These are phyloP conservation scores for Halcyon smyrnensis DNA, from an alignment of 2,797 vertebrate genomes.

Conservation along the genomic window DNA sequence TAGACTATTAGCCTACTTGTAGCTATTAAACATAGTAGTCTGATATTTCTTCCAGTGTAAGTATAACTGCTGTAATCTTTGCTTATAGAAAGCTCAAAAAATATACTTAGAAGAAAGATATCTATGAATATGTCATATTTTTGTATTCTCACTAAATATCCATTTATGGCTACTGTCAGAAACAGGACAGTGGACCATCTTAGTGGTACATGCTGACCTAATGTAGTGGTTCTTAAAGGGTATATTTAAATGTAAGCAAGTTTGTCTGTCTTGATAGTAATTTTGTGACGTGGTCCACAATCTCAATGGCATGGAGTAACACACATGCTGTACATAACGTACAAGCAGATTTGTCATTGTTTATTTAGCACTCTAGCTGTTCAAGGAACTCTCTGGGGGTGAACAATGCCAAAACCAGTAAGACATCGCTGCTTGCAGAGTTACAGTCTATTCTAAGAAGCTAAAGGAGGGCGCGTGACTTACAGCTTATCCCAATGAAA, in stretches of 20 bases:
- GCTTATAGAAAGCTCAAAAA: background rate
- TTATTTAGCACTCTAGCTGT: slow-evolving; percentile 64
- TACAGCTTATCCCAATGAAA: slow-evolving; percentile 53
- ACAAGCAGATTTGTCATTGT: slow-evolving; percentile 67
- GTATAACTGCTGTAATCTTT: background rate
- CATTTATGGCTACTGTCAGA: slow-evolving; percentile 46
- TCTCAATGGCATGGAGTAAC: slow-evolving; percentile 22
- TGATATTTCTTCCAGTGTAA: background rate
- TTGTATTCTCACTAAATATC: background rate
- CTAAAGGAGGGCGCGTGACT: slow-evolving; percentile 55
- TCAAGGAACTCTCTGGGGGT: slow-evolving; percentile 46
- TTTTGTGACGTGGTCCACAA: slow-evolving; percentile 44
- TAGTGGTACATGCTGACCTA: background rate
- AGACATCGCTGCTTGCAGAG: background rate
- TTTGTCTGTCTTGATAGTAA: slow-evolving; percentile 24
- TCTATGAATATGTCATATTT: background rate
- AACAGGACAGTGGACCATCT: background rate
- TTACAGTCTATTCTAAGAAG: slow-evolving; percentile 35
- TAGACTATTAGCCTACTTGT: background rate
- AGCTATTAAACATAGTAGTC: background rate
- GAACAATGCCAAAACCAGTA: slow-evolving; percentile 51
- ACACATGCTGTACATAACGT: slow-evolving; percentile 61
- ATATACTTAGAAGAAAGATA: background rate
- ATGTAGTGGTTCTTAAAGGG: background rate
- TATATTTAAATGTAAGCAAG: slow-evolving; percentile 43